phyloP scores from a whole-genome alignment of 1,140 invertebrate genomes.

The Leptestheria dahalacensis region DNA sequence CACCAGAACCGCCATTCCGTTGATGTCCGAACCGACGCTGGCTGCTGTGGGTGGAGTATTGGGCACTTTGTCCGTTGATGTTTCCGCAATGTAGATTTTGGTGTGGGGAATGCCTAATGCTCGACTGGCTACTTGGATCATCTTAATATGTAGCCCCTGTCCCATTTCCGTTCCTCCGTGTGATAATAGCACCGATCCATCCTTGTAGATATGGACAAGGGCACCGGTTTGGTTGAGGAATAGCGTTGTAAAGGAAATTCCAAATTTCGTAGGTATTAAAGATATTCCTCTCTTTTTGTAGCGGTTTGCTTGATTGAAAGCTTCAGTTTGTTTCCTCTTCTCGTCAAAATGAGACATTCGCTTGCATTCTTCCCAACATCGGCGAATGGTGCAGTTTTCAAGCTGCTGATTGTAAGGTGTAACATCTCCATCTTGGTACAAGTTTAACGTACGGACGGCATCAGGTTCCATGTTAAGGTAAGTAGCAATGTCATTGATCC shows the following conservation, averaged over 20 bases:
- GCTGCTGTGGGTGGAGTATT: conserved; percentile 87
- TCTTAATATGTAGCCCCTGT: conserved; percentile 88
- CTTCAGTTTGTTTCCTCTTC: conserved; percentile 28
- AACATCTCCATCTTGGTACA: conserved; percentile 60
- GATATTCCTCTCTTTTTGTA: conserved; percentile 78
- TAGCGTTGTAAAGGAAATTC: conserved; percentile 63
- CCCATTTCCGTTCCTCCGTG: conserved; percentile 93
- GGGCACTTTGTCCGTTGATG: conserved; percentile 82
- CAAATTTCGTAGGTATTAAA: conserved; percentile 75
- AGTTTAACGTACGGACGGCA: conserved; percentile 49
- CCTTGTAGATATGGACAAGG: conserved; percentile 68
- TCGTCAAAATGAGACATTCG: conserved; percentile 45
- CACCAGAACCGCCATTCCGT: conserved; percentile 79
- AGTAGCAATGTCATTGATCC: conserved; percentile 58
- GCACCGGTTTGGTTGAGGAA: conserved; percentile 81
- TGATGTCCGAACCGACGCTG: conserved; percentile 78
- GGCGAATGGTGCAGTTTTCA: conserved; percentile 52
- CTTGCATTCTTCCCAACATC: conserved; percentile 69
- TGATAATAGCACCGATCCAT: conserved; percentile 77
- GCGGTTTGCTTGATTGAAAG: conserved; percentile 42
- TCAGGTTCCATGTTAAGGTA: conserved; percentile 43
- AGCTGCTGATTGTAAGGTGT: conserved; percentile 68
- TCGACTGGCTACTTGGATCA: conserved; percentile 71
- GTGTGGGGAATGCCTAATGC: conserved; percentile 52
- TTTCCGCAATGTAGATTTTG: conserved; percentile 76